Evolutionary conservation across 2,113 vertebrate genomes (phyloP).

Genomic region (Rhombomys opimus): DNA sequence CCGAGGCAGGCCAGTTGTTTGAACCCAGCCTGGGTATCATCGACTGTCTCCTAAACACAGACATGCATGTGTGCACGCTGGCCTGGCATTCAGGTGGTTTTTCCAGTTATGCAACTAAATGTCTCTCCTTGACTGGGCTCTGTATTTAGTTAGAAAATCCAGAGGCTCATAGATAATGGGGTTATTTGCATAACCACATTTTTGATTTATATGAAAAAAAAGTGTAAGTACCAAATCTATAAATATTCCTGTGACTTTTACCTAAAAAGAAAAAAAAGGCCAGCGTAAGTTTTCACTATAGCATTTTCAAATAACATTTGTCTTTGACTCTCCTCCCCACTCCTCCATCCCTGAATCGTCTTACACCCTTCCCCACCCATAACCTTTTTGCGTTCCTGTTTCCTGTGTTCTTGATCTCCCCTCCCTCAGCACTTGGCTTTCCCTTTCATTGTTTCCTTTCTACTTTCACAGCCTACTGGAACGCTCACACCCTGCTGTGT

Average conservation of each 20-base stretch:
- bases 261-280: not conserved
- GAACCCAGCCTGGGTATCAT: not conserved
- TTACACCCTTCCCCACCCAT: not conserved
- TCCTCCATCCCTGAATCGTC: not conserved
- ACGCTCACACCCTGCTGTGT: not conserved
- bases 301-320: not conserved
- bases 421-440: not conserved
- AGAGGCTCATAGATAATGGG: not conserved
- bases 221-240: not conserved
- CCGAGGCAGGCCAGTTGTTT: not conserved
- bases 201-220: constrained; percentile 47
- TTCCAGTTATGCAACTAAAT: not conserved
- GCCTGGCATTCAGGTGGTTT: too few species aligned
- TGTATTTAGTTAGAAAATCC: not conserved
- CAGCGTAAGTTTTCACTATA: not conserved
- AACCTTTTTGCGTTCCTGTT: not conserved
- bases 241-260: not conserved
- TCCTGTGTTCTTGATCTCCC: not conserved
- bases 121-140: not conserved
- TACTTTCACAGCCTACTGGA: not conserved
- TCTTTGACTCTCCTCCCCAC: not conserved
- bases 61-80: too few species aligned
- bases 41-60: not conserved
- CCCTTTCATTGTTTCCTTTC: not conserved
- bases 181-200: constrained; percentile 23